Evolutionary conservation across 2,113 vertebrate species (phyloP).

Genomic region (Prionailurus viverrinus): DNA sequence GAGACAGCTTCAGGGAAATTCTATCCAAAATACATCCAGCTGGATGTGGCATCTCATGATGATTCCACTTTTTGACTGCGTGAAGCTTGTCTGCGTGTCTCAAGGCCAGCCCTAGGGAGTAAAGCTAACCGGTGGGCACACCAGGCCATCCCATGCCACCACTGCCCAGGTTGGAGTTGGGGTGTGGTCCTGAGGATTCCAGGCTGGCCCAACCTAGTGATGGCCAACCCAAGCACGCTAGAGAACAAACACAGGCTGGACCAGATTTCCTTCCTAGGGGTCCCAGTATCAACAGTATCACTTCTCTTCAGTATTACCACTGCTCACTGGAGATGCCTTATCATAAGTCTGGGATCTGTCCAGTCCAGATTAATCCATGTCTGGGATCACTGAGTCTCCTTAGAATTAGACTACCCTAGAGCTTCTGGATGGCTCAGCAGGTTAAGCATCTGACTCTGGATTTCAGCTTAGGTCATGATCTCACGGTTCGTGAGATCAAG

Average conservation of each 20-base stretch:
- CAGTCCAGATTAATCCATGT: background rate
- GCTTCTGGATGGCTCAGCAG: too few species aligned
- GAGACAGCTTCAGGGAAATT: constrained; percentile 49
- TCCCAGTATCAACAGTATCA: background rate
- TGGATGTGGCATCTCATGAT: background rate
- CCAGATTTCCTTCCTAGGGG: background rate
- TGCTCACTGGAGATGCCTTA: background rate
- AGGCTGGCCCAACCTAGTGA: background rate
- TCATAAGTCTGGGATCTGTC: background rate
- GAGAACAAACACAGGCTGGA: background rate
- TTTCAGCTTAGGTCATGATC: too few species aligned
- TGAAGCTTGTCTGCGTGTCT: background rate
- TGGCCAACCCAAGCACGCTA: background rate
- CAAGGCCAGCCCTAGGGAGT: background rate
- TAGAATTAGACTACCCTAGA: background rate
- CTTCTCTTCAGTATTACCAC: background rate
- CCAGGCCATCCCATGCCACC: background rate
- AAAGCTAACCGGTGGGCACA: background rate
- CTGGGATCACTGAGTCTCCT: background rate
- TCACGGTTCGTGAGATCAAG: too few species aligned
- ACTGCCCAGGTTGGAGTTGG: background rate
- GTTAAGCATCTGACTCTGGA: too few species aligned
- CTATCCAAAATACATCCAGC: background rate
- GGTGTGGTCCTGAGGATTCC: background rate
- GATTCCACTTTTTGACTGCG: background rate